Conservation (phyloP, 1,140 invertebrate species). For the Yoshiicerus persimilis region DNA sequence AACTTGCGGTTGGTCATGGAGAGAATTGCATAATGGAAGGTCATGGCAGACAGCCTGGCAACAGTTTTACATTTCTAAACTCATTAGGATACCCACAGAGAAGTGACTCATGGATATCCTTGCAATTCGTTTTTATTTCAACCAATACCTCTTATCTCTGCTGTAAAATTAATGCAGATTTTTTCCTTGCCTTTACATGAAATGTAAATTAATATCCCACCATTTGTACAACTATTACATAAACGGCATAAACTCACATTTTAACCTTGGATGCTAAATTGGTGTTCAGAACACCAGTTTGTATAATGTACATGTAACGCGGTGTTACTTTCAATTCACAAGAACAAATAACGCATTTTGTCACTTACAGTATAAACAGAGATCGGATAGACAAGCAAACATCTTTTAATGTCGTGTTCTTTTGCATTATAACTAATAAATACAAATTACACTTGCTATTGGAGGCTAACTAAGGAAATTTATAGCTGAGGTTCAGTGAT, state of each 20-base stretch:
- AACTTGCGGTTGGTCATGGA: slow-evolving; percentile 18
- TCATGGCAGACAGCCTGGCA: slow-evolving; percentile 5
- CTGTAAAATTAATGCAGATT: neutral
- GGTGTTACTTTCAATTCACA: too few relatives aligned
- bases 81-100: neutral
- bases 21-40: neutral
- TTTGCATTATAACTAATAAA: too few relatives aligned
- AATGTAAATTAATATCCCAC: neutral
- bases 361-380: neutral
- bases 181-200: neutral
- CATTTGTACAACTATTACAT: neutral
- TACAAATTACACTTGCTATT: too few relatives aligned
- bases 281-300: neutral
- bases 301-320: too few relatives aligned
- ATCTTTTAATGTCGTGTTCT: too few relatives aligned
- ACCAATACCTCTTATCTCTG: neutral
- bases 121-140: neutral
- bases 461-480: too few relatives aligned
- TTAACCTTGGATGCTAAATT: neutral
- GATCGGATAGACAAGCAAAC: neutral
- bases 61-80: neutral
- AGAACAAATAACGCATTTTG: too few relatives aligned
- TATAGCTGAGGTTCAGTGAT: too few relatives aligned
- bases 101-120: neutral
- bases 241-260: neutral